phyloP scores from a whole-genome alignment of 2,888 invertebrate genomes.

The Willowsia nigromaculata region DNA sequence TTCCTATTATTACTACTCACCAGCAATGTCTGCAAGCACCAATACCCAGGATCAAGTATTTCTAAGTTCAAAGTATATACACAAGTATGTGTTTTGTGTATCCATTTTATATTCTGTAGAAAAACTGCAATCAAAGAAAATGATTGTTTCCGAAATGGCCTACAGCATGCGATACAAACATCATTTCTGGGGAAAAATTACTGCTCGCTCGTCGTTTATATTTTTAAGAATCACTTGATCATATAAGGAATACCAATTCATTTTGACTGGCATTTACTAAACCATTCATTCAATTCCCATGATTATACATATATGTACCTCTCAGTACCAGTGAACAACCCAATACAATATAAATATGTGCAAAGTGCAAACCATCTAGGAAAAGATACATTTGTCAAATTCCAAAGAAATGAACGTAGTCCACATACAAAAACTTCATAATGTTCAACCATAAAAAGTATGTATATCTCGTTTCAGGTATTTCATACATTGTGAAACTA shows the following conservation, averaged over 20 bases:
- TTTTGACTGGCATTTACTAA: too few relatives aligned
- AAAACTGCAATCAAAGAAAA: slow-evolving; percentile 63
- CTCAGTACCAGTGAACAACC: not conserved
- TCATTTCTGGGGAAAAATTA: slow-evolving; percentile 4
- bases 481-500: not conserved
- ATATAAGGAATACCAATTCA: too few relatives aligned
- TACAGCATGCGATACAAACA: slow-evolving; percentile 55
- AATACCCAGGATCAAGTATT: not conserved
- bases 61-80: not conserved
- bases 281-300: too few relatives aligned
- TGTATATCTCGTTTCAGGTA: too few relatives aligned
- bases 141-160: slow-evolving; percentile 57
- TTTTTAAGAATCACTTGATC: too few relatives aligned
- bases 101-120: not conserved
- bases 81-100: not conserved
- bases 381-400: not conserved
- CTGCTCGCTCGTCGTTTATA: not conserved
- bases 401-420: not conserved
- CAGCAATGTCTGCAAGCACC: not conserved
- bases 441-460: too few relatives aligned
- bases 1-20: slow-evolving; percentile 23
- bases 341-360: not conserved
- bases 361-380: not conserved
- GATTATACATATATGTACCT: too few relatives aligned
- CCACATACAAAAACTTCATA: too few relatives aligned